Percentiles rank a stretch among this genome's conserved stretches.
phyloP scores from a whole-genome alignment of 2,113 vertebrate genomes.

The Dolichotis patagonum region DNA sequence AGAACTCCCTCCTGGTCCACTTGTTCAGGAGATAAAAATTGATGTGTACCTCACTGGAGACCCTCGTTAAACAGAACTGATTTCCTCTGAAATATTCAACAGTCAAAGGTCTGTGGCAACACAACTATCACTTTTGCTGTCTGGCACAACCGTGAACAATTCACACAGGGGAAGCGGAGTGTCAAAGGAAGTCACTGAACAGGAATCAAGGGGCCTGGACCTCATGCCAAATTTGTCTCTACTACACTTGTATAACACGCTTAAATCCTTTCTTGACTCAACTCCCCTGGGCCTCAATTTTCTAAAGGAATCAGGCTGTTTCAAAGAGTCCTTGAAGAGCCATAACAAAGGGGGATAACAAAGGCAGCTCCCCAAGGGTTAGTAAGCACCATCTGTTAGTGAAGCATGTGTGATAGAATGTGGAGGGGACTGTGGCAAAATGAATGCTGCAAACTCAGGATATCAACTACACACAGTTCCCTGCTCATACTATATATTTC shows the following conservation, averaged over 20 bases:
- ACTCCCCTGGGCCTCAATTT: not conserved
- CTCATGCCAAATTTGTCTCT: not conserved
- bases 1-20: not conserved
- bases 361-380: not conserved
- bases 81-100: not conserved
- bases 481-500: not conserved
- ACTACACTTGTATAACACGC: not conserved
- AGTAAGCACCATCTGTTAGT: not conserved
- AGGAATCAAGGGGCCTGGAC: not conserved
- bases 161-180: not conserved
- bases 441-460: not conserved
- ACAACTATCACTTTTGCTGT: not conserved
- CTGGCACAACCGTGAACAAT: not conserved
- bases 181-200: not conserved
- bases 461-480: not conserved
- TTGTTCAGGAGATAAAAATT: not conserved
- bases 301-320: not conserved
- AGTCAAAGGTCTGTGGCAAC: too few species aligned
- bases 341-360: not conserved
- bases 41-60: not conserved
- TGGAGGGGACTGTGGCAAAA: not conserved
- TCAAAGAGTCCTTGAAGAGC: not conserved
- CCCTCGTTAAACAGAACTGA: not conserved
- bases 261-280: not conserved
- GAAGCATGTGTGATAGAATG: not conserved